Percentiles rank a stretch among this genome's conserved stretches.
Evolutionary conservation across 2,113 vertebrate species (phyloP).

Genomic region (Cnemophilus loriae): DNA sequence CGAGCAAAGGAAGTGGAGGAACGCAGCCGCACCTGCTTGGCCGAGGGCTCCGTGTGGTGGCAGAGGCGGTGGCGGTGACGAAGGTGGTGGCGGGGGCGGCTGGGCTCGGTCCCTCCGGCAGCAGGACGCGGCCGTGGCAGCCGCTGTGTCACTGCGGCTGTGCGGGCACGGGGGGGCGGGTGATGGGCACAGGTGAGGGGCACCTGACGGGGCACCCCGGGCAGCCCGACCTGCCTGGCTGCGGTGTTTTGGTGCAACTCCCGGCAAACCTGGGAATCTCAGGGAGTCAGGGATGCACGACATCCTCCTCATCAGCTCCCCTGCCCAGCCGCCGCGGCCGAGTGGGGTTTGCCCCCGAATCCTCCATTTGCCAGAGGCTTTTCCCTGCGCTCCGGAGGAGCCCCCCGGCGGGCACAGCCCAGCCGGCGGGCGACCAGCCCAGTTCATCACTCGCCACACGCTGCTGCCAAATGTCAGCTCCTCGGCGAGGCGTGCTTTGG

Average conservation of each 20-base stretch:
- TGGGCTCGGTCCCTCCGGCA: not conserved
- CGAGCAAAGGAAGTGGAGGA: not conserved
- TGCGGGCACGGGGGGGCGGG: not conserved
- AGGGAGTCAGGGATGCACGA: fast-evolving
- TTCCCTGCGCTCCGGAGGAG: not conserved
- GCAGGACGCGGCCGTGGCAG: not conserved
- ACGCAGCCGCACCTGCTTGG: not conserved
- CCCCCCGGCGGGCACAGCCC: not conserved
- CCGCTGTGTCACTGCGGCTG: not conserved
- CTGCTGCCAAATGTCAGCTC: not conserved
- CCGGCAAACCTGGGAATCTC: not conserved
- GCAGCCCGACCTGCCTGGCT: not conserved
- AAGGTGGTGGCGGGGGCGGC: not conserved
- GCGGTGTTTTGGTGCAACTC: fast-evolving
- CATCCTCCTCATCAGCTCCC: not conserved
- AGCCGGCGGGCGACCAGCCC: not conserved
- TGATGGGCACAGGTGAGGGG: not conserved
- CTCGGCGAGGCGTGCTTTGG: not conserved
- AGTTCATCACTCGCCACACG: not conserved
- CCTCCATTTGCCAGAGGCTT: not conserved
- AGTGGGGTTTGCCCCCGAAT: fast-evolving
- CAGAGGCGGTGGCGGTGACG: not conserved
- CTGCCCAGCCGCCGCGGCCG: fast-evolving
- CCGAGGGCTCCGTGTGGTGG: not conserved
- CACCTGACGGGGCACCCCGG: not conserved